Base-by-base conservation (phyloP, 2,797 vertebrate genomes). In the Tangara arthus region DNA sequence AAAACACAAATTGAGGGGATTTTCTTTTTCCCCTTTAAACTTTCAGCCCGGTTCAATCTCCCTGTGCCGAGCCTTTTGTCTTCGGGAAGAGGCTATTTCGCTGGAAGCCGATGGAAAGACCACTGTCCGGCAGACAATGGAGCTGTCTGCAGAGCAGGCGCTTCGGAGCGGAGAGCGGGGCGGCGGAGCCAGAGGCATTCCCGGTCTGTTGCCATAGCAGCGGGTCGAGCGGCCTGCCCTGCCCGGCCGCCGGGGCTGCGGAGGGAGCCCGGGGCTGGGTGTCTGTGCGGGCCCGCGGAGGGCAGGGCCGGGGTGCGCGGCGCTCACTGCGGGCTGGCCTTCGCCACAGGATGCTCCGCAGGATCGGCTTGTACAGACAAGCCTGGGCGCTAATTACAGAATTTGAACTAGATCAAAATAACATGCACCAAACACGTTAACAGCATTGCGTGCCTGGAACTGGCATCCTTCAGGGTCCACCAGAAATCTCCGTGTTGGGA, bases 161-260 rank as follows among this genome's bases (percentile, higher is more conserved):
- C 73, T 78, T 2, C 30, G 30, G 72, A 60, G 41, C 13, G 60
- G 34, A 28, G 53, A 35, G 27, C 32, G 63, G 35, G 9, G 87
- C 19, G 87, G 83, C 57, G 19, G 86, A 15, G 72, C 65, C 96
- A 50, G 75, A 32, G 47, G 59, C 97, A 96, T 96, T 96, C 91
- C 93, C 94, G 76, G 95, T 90, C 94, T 56, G 97, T 97, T 97
- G 97, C 98, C 94, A 97, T 95, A 77, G 97, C 93, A 97, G 96
- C 97, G 79, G 85, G 82, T 95, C 53, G 88, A 81, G 28, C 44
- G 37, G 63, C 19, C 82, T 21, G 52, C 53, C 55, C 71, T 49
- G 35, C 56, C 35, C 46, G 50, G 50, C 50, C 17, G 50, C 72
- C 9, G 59, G 15, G 10, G 4, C 39, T 16, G 49, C 2, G 15